Evolutionary conservation across 1,140 invertebrate genomes (phyloP).

Genomic region (Drosophila pseudoananassae): DNA sequence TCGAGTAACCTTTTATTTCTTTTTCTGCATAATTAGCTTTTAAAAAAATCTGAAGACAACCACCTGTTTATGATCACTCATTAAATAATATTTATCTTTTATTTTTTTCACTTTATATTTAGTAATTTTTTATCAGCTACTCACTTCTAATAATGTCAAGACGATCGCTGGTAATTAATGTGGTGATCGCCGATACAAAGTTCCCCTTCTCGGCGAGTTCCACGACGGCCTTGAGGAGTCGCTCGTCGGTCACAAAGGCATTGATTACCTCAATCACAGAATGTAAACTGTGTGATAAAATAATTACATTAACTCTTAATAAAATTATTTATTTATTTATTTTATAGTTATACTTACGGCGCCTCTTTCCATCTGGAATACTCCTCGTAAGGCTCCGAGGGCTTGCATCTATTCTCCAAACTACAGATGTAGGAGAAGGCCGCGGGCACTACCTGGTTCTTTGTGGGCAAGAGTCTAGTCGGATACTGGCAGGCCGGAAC

Average conservation of each 20-base stretch:
- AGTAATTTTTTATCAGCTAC: conserved; percentile 10
- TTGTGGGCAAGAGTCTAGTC: conserved; percentile 86
- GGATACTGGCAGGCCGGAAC: conserved; percentile 85
- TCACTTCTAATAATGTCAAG: conserved; percentile 85
- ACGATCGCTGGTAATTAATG: conserved; percentile 86
- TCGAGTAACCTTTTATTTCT: too few relatives aligned
- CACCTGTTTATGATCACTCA: background rate
- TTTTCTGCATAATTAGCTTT: background rate
- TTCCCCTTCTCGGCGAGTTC: conserved; percentile 86
- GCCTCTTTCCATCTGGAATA: conserved; percentile 87
- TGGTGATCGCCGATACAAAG: conserved; percentile 86
- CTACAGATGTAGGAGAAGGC: conserved; percentile 88
- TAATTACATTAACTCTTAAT: background rate
- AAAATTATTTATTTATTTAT: background rate
- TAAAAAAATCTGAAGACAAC: background rate
- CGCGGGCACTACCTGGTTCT: conserved; percentile 86
- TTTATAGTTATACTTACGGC: conserved; percentile 84
- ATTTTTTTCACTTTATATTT: background rate
- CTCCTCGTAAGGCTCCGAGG: conserved; percentile 86
- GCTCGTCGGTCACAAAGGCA: conserved; percentile 84
- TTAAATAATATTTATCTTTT: background rate
- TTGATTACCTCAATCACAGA: conserved; percentile 84
- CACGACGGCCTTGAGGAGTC: conserved; percentile 84
- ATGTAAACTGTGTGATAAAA: conserved; percentile 83
- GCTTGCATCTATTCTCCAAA: conserved; percentile 87